Evolutionary conservation across 37 sponge, comb jelly and placozoan genomes (phyloP), one percentile per base, ranked within the genome.

Genomic region (Axinella damicornis): DNA sequence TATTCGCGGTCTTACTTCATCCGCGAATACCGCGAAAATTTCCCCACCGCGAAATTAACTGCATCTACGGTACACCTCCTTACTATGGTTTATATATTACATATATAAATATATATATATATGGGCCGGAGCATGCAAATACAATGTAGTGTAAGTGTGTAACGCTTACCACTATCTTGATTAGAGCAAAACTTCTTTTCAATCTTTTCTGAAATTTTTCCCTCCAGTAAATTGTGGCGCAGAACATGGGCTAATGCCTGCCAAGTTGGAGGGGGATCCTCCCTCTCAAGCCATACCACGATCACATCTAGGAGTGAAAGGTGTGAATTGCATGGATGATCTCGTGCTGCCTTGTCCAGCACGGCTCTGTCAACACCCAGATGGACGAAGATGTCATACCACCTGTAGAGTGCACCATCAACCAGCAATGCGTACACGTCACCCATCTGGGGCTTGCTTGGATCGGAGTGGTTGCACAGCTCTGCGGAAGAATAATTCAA

Each of bases 321-420:
- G 18, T 64, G n/a, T n/a, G 79, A 31, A 63, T 78, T 65, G 40
- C 28, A 65, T 9, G 79, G 66, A 65, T 65, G 32, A 13, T 41
- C 38, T n/a, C n/a, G 5, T 25, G 18, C 46, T 21, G 39, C 31
- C 30, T 64, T 52, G 19, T 41, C 79, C 0, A 78, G 65, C 12
- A 4, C 0, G 31, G 28, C 41, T 21, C 46, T 46, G 38, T 53
- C 38, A 19, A 78, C 2, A 11, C 79, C 79, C n/a, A 78, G 53
- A 15, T 60, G 34, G 20, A 22, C 27, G 53, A 78, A 78, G 52
- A 78, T 40, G 17, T 78, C 79, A 78, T 34, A 78, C 79, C 79
- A 78, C 0, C 24, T 25, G 31, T 35, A 25, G 24, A 25, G 25
- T 33, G 41, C 25, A 38, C 33, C 36, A 16, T 25, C 66, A n/a